phyloP scores from a whole-genome alignment of 2,797 vertebrate species.

The Dipus sagitta region DNA sequence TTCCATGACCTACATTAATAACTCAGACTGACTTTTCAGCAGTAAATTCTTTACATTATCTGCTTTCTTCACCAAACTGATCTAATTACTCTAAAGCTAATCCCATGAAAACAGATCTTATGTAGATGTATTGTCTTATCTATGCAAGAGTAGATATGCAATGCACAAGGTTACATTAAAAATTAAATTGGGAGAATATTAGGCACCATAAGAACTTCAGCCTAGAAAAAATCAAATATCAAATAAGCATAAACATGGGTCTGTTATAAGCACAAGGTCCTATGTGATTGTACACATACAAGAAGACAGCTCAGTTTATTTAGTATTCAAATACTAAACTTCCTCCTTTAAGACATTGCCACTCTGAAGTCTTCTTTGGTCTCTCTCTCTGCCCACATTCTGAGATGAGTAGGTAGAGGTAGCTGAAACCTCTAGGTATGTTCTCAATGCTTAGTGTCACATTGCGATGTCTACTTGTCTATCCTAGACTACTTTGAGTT shows the following conservation, averaged over 20 bases:
- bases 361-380: background rate
- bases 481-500: background rate
- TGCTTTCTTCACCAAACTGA: slow-evolving; percentile 20
- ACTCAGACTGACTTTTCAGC: background rate
- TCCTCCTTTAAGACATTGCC: background rate
- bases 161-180: background rate
- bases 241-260: background rate
- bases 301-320: background rate
- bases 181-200: background rate
- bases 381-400: too few relatives aligned
- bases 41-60: background rate
- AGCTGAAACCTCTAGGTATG: background rate
- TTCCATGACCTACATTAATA: background rate
- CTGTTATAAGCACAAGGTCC: background rate
- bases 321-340: background rate
- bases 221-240: background rate
- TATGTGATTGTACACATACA: background rate
- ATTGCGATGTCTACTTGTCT: background rate
- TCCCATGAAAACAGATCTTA: background rate
- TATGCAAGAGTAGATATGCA: background rate
- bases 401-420: background rate
- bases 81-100: background rate
- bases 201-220: background rate
- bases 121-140: background rate
- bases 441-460: background rate